Evolutionary conservation across 2,797 vertebrate genomes (phyloP).

Genomic region (Pangasius mekongensis): DNA sequence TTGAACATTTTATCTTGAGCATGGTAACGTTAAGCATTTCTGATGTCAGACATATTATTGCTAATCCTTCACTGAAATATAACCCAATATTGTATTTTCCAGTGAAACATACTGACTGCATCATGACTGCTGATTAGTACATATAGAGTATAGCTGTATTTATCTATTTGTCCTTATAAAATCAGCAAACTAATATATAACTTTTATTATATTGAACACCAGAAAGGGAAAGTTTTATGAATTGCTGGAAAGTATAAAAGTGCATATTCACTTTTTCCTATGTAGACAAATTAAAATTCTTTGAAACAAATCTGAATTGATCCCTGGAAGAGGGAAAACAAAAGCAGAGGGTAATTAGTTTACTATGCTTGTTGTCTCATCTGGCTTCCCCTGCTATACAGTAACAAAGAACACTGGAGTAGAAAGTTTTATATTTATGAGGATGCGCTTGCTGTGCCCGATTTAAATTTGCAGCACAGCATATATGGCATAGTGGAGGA

Average conservation of each 20-base stretch:
- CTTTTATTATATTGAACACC: conserved; percentile 1
- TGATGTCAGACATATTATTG: conserved; percentile 29
- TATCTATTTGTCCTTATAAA: neutral
- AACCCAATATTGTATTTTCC: conserved; percentile 24
- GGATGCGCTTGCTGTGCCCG: conserved; percentile 54
- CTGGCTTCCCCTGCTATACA: conserved; percentile 60
- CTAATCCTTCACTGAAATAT: conserved; percentile 30
- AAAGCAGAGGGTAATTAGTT: conserved; percentile 64
- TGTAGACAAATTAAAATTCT: conserved; percentile 54
- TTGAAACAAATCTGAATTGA: conserved; percentile 59
- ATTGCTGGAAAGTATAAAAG: conserved; percentile 15
- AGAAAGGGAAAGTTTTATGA: conserved; percentile 34
- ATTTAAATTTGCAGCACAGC: conserved; percentile 62
- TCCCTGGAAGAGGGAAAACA: conserved; percentile 54
- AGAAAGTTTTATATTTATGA: conserved; percentile 66
- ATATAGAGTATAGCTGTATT: neutral
- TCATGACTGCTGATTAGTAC: conserved; percentile 11
- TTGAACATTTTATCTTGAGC: conserved; percentile 15
- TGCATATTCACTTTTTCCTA: conserved; percentile 41
- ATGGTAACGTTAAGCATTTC: conserved; percentile 9
- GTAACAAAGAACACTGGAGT: conserved; percentile 61
- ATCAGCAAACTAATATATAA: conserved; percentile 21
- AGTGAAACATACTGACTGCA: conserved; percentile 1
- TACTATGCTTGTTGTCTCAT: conserved; percentile 66
- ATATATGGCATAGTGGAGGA: conserved; percentile 56